A percentile compares a stretch with the other conserved stretches of the same genome.
Evolutionary conservation across 2,797 vertebrate genomes (phyloP).

Genomic region (Manis javanica): DNA sequence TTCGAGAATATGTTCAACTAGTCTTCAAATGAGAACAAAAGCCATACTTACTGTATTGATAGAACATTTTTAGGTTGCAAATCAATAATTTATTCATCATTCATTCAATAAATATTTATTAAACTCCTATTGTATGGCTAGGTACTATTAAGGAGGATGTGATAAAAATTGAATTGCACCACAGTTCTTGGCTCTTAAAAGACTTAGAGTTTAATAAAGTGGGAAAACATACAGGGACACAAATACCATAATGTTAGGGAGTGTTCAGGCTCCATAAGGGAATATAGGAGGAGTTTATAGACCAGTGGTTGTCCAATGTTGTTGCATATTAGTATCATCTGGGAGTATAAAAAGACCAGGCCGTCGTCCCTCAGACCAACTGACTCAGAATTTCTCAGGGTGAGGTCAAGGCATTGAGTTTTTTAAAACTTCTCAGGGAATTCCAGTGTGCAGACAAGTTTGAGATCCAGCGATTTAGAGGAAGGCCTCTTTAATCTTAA

Average conservation of each 20-base stretch:
- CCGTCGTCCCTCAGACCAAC: background rate
- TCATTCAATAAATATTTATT: conserved; percentile 20
- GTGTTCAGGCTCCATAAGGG: background rate
- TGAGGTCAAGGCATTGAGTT: background rate
- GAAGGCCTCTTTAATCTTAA: background rate
- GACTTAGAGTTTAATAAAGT: background rate
- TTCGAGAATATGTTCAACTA: background rate
- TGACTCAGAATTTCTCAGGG: background rate
- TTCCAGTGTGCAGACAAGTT: background rate
- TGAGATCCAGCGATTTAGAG: background rate
- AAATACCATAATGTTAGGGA: background rate
- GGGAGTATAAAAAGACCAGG: background rate
- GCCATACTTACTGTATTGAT: background rate
- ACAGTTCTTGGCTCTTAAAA: conserved; percentile 47
- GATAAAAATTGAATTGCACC: conserved; percentile 48
- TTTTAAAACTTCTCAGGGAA: background rate
- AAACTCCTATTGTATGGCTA: background rate
- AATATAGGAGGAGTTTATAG: background rate
- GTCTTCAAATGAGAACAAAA: conserved; percentile 22
- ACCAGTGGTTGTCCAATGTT: background rate
- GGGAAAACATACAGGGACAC: background rate
- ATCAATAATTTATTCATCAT: background rate
- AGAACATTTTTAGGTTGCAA: conserved; percentile 35
- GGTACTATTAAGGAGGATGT: background rate
- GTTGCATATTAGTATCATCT: background rate